Conservation (phyloP, 2,797 vertebrate genomes). For the Anguilla marmorata region DNA sequence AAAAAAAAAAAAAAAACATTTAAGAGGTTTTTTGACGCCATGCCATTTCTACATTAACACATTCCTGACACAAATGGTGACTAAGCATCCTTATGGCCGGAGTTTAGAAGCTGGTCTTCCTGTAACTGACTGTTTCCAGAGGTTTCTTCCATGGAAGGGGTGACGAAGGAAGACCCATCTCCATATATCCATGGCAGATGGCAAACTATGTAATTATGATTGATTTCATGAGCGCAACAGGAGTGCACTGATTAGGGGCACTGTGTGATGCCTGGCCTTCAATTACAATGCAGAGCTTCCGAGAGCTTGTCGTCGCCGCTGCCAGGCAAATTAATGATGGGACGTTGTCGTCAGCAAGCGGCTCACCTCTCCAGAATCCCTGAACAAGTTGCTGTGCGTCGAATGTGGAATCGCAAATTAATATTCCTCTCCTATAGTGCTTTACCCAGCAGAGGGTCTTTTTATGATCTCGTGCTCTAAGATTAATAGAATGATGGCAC, state of each 20-base stretch:
- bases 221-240: conserved; percentile 23
- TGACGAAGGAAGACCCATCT: background rate
- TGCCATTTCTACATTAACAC: background rate
- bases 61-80: background rate
- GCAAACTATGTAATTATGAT: conserved; percentile 32
- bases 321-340: conserved; percentile 30
- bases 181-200: conserved; percentile 4
- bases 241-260: conserved; percentile 26
- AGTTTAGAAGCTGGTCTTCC: background rate
- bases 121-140: background rate
- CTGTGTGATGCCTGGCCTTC: conserved; percentile 1
- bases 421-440: conserved; percentile 38
- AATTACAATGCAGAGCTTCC: conserved; percentile 25
- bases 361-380: conserved; percentile 17
- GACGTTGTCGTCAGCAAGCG: conserved; percentile 36
- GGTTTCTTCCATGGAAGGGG: conserved; percentile 16
- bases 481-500: conserved; percentile 42
- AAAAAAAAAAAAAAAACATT: background rate
- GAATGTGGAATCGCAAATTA: conserved; percentile 36
- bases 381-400: conserved; percentile 32
- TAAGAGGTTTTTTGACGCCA: background rate
- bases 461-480: conserved; percentile 46
- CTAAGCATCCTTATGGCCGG: background rate
- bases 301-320: conserved; percentile 19
- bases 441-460: conserved; percentile 41